A percentile compares a stretch with the other conserved stretches of the same genome.
phyloP scores from a whole-genome alignment of 1,140 invertebrate genomes.

The Drosophila sproati region DNA sequence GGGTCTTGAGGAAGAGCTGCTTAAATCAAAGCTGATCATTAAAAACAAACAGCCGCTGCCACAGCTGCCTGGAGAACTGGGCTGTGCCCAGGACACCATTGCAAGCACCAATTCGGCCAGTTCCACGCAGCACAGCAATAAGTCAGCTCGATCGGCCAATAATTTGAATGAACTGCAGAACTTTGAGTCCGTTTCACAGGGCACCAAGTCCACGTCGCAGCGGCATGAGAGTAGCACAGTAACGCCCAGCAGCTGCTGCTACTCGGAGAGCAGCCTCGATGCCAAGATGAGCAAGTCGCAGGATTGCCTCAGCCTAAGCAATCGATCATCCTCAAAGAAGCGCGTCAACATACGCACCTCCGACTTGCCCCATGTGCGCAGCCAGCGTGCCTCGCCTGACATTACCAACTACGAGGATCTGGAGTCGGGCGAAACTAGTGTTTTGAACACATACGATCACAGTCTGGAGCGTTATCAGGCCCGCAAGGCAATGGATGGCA shows the following conservation, averaged over 20 bases:
- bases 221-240: conserved; percentile 81
- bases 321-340: conserved; percentile 86
- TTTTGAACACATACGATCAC: conserved; percentile 85
- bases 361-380: conserved; percentile 64
- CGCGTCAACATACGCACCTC: conserved; percentile 87
- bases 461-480: conserved; percentile 85
- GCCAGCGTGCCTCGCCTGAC: conserved; percentile 73
- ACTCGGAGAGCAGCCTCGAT: conserved; percentile 82
- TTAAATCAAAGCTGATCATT: conserved; percentile 80
- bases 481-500: conserved; percentile 85
- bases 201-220: conserved; percentile 73
- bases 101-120: conserved; percentile 74
- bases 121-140: conserved; percentile 73
- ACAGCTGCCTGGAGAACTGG: conserved; percentile 70
- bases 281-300: conserved; percentile 81
- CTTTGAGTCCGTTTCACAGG: conserved; percentile 76
- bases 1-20: conserved; percentile 76
- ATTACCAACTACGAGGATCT: conserved; percentile 79
- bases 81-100: conserved; percentile 60
- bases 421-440: conserved; percentile 85
- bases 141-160: conserved; percentile 65
- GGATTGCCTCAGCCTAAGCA: conserved; percentile 85
- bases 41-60: conserved; percentile 83
- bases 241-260: conserved; percentile 82
- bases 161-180: conserved; percentile 83